Base-by-base conservation (phyloP, 2,113 vertebrate genomes). In the Mesoclemmys tuberculata region DNA sequence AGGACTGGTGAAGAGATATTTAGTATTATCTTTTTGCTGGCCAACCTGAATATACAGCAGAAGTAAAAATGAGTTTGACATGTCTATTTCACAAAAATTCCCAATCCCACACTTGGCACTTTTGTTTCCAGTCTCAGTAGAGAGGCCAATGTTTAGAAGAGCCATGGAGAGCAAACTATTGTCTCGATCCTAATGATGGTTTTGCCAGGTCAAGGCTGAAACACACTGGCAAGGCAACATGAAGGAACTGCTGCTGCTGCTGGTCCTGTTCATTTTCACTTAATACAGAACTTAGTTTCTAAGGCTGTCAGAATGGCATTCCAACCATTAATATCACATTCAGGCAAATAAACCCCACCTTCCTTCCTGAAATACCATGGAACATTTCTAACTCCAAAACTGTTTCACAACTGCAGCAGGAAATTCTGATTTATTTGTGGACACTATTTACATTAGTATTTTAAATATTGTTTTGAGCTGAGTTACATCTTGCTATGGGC, bases 341-440 rank as follows among this genome's bases (percentile, higher is more conserved):
- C 10, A 82, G 21, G 38, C 21, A 82, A 82, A 51, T 3, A 51
- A 2, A 10, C 4, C 1, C 6, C 0, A 49, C 71, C 41, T 85
- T 54, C 51, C 6, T 54, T 79, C 56, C 38, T n/a, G 51, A 79
- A 82, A 49, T 6, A 74, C 0, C 6, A 79, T 71, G 10, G 51
- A 46, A 52, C 1, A 5, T 18, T 6, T 16, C 2, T 58, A 52
- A 38, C 38, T 81, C 26, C 10, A 51, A 84, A 54, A 8, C 3
- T 27, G 9, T 85, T 88, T 82, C 56, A 26, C 38, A 54, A 35
- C 31, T 85, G 56, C 51, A 54, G 51, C 68, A 48, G 68, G 29
- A 5, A 74, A 46, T 27, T 26, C 26, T 58, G 12, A 19, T 89
- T 81, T 48, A 14, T n/a, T 54, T 54, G 14, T 16, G 10, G 55